Base-by-base conservation (phyloP, 2,888 invertebrate genomes). In the Philhelius pedissequus region DNA sequence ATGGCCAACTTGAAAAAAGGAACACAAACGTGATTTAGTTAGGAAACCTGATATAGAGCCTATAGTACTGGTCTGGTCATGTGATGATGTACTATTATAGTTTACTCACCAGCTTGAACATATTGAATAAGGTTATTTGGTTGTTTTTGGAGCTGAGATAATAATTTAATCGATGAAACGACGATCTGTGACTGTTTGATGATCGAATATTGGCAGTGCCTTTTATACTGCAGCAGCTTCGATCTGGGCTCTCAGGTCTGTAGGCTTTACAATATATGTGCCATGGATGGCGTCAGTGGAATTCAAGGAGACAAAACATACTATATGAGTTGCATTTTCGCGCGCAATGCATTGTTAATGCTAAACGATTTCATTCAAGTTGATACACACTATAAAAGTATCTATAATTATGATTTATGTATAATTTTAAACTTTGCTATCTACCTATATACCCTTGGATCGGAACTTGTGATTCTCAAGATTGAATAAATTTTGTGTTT, bases 21-120 rank as follows among this genome's bases (percentile, higher is more conserved):
- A 80, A 60, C 40, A 56, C 38, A 54, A 30, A 54, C 40, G 38
- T 40, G 62, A 71, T 30, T 48, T n/a, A 69, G 38, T 38, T 40
- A 6, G 9, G 13, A 45, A 56, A 32, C 20, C 40, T 30, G 50
- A 35, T 20, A 11, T 45, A 11, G 54, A 38, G 6, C 13, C 30
- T 15, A 25, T 1, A 22, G 15, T 48, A 13, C 13, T 20, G 7
- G 2, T 15, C 13, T 48, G 13, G 13, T 11, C 20, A 20, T 22
- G 32, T 48, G 22, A 22, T 22, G 48, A 20, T 48, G 20, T 20
- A 22, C 18, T 2, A 9, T 22, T n/a, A n/a, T n/a, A n/a, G 30
- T 30, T 38, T 87, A 89, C 91, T 89, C 87, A 91, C 91, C 87
- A 91, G 87, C 88, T 91, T 91, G 88, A 89, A 91, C 91, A 91